Evolutionary conservation across 2,888 invertebrate genomes (phyloP).

Genomic region (Hyposoter dolosus): DNA sequence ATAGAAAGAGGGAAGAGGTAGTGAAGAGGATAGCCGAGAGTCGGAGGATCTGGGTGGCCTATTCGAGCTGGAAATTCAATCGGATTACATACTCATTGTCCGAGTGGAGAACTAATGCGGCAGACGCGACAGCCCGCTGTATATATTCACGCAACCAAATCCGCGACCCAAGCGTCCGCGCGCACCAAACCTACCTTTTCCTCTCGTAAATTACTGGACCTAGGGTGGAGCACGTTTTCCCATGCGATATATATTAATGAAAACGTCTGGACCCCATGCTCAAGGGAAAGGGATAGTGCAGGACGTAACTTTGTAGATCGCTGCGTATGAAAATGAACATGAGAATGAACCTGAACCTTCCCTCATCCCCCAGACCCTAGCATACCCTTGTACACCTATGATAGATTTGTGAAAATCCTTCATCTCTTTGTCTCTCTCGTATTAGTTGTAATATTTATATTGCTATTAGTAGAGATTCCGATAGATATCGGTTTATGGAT

Average conservation of each 20-base stretch:
- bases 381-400: background rate
- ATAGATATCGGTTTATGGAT: conserved; percentile 32
- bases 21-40: conserved; percentile 9
- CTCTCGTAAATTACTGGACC: conserved; percentile 54
- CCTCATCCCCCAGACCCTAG: too few relatives aligned
- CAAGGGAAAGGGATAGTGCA: background rate
- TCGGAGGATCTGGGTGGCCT: conserved; percentile 19
- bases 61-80: conserved; percentile 73
- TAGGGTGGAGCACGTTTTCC: conserved; percentile 46
- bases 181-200: conserved; percentile 26
- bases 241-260: conserved; percentile 63
- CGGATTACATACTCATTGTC: conserved; percentile 74
- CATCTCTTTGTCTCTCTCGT: background rate
- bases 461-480: conserved; percentile 20
- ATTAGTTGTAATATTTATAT: conserved; percentile 34
- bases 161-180: conserved; percentile 19
- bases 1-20: conserved; percentile 9
- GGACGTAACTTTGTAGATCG: background rate
- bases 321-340: conserved; percentile 11
- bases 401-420: conserved; percentile 26
- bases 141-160: conserved; percentile 29
- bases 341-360: background rate
- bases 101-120: conserved; percentile 64
- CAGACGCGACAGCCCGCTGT: conserved; percentile 21
- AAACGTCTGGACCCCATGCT: conserved; percentile 57